Percentiles rank a stretch among this genome's conserved stretches.
phyloP scores from a whole-genome alignment of 2,888 invertebrate genomes.

The Acleris emargana region DNA sequence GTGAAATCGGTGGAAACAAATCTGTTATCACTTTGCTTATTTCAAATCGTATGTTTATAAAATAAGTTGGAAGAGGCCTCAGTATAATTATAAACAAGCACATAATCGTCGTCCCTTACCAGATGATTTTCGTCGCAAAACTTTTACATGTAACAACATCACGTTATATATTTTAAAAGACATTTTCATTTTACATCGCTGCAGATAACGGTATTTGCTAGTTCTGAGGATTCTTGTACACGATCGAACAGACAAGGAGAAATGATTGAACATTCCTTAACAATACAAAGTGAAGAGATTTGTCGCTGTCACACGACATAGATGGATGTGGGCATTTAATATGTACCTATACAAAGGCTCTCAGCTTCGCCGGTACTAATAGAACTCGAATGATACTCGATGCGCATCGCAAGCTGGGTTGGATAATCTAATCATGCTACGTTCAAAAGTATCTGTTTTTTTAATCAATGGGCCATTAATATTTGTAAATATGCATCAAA shows the following conservation, averaged over 20 bases:
- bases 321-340: conserved; percentile 38
- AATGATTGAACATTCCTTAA: conserved; percentile 36
- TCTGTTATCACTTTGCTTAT: too few relatives aligned
- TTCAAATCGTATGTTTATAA: too few relatives aligned
- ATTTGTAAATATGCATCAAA: too few relatives aligned
- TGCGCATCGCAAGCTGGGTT: not conserved
- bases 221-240: conserved; percentile 20
- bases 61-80: too few relatives aligned
- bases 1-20: too few relatives aligned
- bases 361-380: conserved; percentile 15
- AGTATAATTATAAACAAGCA: too few relatives aligned
- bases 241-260: conserved; percentile 33
- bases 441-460: not conserved
- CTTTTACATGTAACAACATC: too few relatives aligned
- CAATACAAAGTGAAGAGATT: conserved; percentile 40
- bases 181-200: conserved; percentile 2
- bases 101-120: too few relatives aligned
- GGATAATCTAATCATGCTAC: not conserved
- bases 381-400: conserved; percentile 13
- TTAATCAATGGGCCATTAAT: too few relatives aligned
- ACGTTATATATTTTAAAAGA: not conserved
- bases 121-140: too few relatives aligned
- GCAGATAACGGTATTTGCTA: conserved; percentile 7
- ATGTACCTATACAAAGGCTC: conserved; percentile 35
- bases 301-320: conserved; percentile 38